Base-by-base conservation (phyloP, 2,888 invertebrate species). In the Osmoderma eremita region DNA sequence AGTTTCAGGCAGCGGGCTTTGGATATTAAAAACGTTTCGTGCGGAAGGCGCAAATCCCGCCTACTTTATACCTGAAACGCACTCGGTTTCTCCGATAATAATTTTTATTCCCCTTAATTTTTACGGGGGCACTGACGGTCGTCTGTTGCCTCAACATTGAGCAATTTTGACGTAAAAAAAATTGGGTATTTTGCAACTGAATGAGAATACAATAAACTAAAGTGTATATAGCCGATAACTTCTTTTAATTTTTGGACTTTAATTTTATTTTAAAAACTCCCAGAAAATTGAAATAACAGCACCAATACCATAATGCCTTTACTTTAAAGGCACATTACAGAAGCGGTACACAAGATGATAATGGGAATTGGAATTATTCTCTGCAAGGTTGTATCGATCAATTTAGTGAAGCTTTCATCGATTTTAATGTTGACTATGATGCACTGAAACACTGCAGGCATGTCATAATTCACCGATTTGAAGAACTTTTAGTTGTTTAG, bases 1-100 rank as follows among this genome's bases (percentile, higher is more conserved):
- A 68, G 42, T 64, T 68, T 68, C 30, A 61, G 58, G 45, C 45
- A 45, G 58, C 45, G 42, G 56, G 58, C 45, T 45, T 61, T 48
- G 13, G 58, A 61, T 61, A 61, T 61, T 61, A 61, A 61, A 61
- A 61, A 61, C 45, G 45, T 38, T 53, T 53, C 18, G 45, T 45
- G 30, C 17, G 18, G 45, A 30, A 24, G 45, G 45, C 58, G 58
- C 45, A 61, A 61, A 45, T 61, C 58, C 58, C 58, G 45, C 58
- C 58, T 61, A 61, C 45, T 42, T 61, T 61, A 45, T 61, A 61
- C 58, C 58, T 61, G 42, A 61, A 45, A 45, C 24, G 45, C 36
- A 61, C 58, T 42, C 54, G 17, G 17, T 54, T 18, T 17, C 54
- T 22, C 45, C 45, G 24, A 12, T 15, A 61, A 61, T 45, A 61